Conservation (phyloP, 2,113 vertebrate species). For the Catharus bicknelli region DNA sequence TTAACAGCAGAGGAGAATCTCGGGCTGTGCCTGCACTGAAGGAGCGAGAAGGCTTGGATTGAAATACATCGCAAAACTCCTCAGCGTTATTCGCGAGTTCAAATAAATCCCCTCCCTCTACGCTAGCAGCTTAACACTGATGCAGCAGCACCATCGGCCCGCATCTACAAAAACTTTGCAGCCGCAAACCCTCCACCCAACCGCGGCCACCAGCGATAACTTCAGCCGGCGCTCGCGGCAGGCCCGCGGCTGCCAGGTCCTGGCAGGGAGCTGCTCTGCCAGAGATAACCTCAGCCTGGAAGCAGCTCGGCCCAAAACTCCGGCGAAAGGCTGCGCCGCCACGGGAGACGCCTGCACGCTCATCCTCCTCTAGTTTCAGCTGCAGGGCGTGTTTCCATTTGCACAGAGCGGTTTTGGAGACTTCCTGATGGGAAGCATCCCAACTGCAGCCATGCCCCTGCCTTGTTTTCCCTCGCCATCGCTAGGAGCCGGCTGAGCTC, state of each 20-base stretch:
- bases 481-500: background rate
- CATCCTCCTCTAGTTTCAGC: background rate
- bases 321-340: background rate
- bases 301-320: background rate
- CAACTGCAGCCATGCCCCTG: background rate
- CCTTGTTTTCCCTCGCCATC: background rate
- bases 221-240: background rate
- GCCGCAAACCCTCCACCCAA: background rate
- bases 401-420: background rate
- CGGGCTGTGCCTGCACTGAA: background rate
- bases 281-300: background rate
- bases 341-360: background rate
- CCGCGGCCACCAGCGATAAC: background rate
- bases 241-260: background rate
- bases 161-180: background rate
- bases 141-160: background rate
- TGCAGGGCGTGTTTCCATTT: background rate
- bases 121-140: background rate
- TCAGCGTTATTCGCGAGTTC: background rate
- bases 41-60: background rate
- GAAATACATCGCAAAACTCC: background rate
- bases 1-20: background rate
- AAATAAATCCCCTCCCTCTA: background rate
- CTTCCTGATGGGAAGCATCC: conserved; percentile 45
- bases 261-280: background rate